A percentile compares a stretch with the other conserved stretches of the same genome.
Evolutionary conservation across 2,797 vertebrate genomes (phyloP).

Genomic region (Acropternis orthonyx): DNA sequence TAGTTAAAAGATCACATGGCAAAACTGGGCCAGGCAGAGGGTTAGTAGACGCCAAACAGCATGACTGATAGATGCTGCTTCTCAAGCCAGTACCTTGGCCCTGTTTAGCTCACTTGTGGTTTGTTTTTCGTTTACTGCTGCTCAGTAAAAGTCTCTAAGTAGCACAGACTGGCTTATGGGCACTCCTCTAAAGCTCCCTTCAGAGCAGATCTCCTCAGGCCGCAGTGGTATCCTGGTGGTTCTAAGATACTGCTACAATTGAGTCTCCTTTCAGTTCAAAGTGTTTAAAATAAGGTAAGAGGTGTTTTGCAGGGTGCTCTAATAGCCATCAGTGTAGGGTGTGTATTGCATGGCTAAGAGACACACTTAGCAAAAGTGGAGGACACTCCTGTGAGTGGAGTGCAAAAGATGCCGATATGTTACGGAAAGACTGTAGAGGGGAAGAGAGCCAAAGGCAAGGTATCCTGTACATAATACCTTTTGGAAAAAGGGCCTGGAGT

Average conservation of each 20-base stretch:
- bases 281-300: neutral
- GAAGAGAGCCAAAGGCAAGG: neutral
- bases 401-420: neutral
- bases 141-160: neutral
- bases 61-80: neutral
- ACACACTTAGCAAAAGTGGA: neutral
- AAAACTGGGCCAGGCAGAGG: neutral
- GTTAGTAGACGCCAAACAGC: neutral
- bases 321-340: accelerated
- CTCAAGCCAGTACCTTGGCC: neutral
- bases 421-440: neutral
- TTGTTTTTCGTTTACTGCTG: neutral
- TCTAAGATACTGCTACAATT: neutral
- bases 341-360: neutral
- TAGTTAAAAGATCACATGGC: neutral
- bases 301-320: neutral
- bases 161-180: neutral
- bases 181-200: neutral
- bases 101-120: neutral
- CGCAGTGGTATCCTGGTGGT: neutral
- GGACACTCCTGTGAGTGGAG: neutral
- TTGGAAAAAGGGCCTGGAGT: neutral
- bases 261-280: neutral
- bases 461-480: neutral
- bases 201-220: neutral